These are phyloP conservation scores for Phalloptychus januarius DNA, from an alignment of 2,797 vertebrate genomes.

Conservation along the genomic window DNA sequence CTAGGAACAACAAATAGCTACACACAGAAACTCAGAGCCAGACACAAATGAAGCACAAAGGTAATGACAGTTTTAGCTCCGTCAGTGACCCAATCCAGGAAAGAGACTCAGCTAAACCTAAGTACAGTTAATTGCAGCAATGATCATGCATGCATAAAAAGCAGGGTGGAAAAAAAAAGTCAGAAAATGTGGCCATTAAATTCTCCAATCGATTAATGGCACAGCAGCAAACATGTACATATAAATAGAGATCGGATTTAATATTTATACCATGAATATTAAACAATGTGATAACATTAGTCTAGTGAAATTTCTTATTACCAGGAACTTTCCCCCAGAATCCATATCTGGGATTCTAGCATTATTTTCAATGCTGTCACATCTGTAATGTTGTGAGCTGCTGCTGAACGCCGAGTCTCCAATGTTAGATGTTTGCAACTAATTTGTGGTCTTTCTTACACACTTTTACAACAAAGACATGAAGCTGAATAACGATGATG, in stretches of 20 bases:
- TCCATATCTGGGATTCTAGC: conserved; percentile 64
- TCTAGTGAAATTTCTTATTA: conserved; percentile 47
- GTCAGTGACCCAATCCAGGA: background rate
- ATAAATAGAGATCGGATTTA: background rate
- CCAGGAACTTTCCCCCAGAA: conserved; percentile 48
- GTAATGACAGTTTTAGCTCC: background rate
- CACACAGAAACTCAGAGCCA: background rate
- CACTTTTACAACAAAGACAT: conserved; percentile 55
- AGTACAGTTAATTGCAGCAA: background rate
- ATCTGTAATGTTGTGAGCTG: conserved; percentile 72
- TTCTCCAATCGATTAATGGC: background rate
- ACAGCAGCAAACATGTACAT: background rate
- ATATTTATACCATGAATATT: conserved; percentile 1
- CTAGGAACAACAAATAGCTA: background rate
- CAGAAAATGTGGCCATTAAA: background rate
- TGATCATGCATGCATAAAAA: background rate
- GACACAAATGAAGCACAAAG: too few species aligned
- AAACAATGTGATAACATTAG: conserved; percentile 10
- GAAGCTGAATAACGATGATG: conserved; percentile 53
- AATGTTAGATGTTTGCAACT: conserved; percentile 60
- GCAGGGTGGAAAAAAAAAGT: too few species aligned
- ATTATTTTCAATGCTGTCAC: conserved; percentile 71
- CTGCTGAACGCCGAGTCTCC: conserved; percentile 66
- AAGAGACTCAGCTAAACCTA: background rate
- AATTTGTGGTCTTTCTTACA: conserved; percentile 63